Base-by-base conservation (phyloP, 2,113 vertebrate genomes). In the Eudorcas thomsonii region DNA sequence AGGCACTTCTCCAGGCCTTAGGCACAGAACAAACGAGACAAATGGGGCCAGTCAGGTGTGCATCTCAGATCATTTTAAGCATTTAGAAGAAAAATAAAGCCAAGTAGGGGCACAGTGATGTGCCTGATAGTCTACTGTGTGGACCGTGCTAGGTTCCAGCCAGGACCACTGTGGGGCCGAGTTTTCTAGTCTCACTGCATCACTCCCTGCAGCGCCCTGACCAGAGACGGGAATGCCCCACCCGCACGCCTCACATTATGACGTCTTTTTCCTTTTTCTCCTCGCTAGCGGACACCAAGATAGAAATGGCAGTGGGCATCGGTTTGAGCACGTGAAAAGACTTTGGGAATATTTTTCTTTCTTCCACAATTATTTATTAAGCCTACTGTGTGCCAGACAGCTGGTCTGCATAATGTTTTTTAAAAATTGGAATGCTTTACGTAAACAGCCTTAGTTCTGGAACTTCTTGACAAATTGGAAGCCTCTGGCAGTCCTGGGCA, bases 301-400 rank as follows among this genome's bases (percentile, higher is more conserved):
- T n/a, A 57, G 59, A 33, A 67, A 83, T 36, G 77, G 16, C 78
- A 83, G 54, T 28, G 23, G 59, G n/a, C 26, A 21, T 12, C 17
- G 26, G 19, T 30, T 26, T 23, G 30, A 59, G 50, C 28, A 11
- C 25, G n/a, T 28, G 78, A 80, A 30, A 88, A 50, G 85, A 50
- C 33, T 64, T 62, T 30, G 0, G 62, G 62, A 84, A 45, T 52
- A 52, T 81, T 86, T 86, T 59, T 64, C 7, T 77, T 78, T 48
- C 78, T 85, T 74, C 36, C n/a, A 36, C 54, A 83, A 91, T 60
- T 84, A 64, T 28, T 84, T 77, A 89, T n/a, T 13, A 85, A 84
- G 36, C 26, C 39, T 64, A 55, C 55, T 39, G 9, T 36, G 78
- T 64, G 50, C 64, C 15, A 50, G 84, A 39, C 55, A 11, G 23